Evolutionary conservation across 2,113 vertebrate genomes (phyloP).

Genomic region (Amphiprion percula): DNA sequence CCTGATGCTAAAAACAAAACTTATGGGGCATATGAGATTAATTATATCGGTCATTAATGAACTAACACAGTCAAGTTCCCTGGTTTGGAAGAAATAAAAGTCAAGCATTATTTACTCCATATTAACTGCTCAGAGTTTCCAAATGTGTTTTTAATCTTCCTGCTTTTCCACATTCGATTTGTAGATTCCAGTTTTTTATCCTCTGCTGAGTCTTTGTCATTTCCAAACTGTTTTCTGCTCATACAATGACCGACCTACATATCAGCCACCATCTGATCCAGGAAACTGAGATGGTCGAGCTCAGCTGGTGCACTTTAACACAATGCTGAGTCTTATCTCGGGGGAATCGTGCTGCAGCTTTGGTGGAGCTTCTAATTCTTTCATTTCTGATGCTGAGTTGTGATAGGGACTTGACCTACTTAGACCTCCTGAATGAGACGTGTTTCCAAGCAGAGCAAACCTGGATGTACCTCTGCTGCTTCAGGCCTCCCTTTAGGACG

Average conservation of each 20-base stretch:
- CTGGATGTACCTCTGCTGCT: conserved; percentile 34
- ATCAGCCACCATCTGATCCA: conserved; percentile 15
- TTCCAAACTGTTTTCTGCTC: conserved; percentile 15
- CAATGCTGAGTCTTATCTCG: conserved; percentile 29
- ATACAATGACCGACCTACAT: conserved; percentile 21
- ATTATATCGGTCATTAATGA: background rate
- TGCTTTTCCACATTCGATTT: conserved; percentile 13
- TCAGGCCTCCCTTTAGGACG: conserved; percentile 18
- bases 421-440: background rate
- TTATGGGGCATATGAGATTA: background rate
- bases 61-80: conserved; percentile 7
- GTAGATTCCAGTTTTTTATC: background rate
- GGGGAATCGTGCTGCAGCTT: background rate
- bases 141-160: conserved; percentile 13
- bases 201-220: background rate
- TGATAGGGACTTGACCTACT: conserved; percentile 38
- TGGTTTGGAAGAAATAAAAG: conserved; percentile 24
- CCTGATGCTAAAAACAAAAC: background rate
- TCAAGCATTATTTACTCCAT: background rate
- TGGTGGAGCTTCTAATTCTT: conserved; percentile 9
- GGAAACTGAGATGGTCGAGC: conserved; percentile 8
- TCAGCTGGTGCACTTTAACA: background rate
- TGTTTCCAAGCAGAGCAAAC: background rate
- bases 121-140: conserved; percentile 8
- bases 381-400: conserved; percentile 2